A percentile compares a stretch with the other conserved stretches of the same genome.
Evolutionary conservation across 2,888 invertebrate species (phyloP).

Genomic region (Metalampra italica): DNA sequence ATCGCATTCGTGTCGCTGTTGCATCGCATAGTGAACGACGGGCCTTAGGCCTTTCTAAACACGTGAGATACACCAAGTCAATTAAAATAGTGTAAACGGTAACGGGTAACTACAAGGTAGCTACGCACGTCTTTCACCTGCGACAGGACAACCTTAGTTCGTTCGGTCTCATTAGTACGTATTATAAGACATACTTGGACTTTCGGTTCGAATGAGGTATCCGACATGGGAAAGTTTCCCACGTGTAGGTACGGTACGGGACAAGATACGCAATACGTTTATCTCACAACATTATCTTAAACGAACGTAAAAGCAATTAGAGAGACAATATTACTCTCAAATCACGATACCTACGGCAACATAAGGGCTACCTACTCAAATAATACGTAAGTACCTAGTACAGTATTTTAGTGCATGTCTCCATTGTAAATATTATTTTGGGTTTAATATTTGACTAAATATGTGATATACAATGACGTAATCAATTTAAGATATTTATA

Average conservation of each 20-base stretch:
- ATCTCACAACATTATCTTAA: conserved; percentile 29
- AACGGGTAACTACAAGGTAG: not conserved
- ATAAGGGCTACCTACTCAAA: no score
- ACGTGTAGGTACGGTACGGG: conserved; percentile 23
- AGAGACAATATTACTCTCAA: conserved; percentile 1
- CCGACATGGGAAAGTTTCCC: conserved; percentile 47
- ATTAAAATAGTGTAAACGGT: no score
- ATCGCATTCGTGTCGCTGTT: no score
- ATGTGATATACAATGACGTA: no score
- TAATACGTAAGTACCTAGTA: no score
- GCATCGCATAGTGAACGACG: no score
- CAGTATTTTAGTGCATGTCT: no score
- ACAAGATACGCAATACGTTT: conserved; percentile 20
- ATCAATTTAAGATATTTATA: no score
- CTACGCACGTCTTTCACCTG: not conserved
- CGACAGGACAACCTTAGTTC: not conserved
- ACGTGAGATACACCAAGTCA: no score
- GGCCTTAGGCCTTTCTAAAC: no score
- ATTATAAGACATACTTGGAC: conserved; percentile 15
- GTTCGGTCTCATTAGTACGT: not conserved
- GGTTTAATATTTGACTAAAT: no score
- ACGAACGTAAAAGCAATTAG: conserved; percentile 22
- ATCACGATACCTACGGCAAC: not conserved
- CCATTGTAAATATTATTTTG: no score
- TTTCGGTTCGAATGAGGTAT: conserved; percentile 23